These are phyloP conservation scores for Clarias platycephalus DNA, from an alignment of 2,797 vertebrate genomes.

Conservation along the genomic window DNA sequence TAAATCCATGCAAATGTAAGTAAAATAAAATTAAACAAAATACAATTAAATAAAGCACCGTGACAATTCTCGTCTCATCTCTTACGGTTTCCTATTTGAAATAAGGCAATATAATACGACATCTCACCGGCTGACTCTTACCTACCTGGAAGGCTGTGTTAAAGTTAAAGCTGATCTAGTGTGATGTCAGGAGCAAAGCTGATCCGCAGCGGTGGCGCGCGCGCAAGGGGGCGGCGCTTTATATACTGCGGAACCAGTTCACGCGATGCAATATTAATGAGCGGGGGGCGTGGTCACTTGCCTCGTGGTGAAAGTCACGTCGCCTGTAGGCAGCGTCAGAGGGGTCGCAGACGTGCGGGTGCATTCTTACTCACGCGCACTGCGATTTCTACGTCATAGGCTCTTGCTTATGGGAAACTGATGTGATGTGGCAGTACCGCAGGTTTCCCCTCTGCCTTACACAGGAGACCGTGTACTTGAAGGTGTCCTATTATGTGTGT, in stretches of 20 bases:
- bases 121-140: too few relatives aligned
- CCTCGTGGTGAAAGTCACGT: constrained; percentile 69
- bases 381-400: too few relatives aligned
- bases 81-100: not conserved
- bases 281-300: not conserved
- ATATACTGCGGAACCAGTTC: constrained; percentile 53
- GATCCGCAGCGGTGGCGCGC: constrained; percentile 60
- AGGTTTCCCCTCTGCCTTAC: not conserved
- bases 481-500: not conserved
- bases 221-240: constrained; percentile 50
- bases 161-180: constrained; percentile 3
- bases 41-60: not conserved
- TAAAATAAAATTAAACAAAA: too few relatives aligned
- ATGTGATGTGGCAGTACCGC: too few relatives aligned
- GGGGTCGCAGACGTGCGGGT: constrained; percentile 4
- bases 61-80: not conserved
- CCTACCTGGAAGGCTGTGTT: constrained; percentile 47
- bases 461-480: not conserved
- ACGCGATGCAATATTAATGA: constrained; percentile 45
- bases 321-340: constrained; percentile 30
- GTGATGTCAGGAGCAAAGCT: not conserved
- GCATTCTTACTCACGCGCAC: not conserved
- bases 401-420: not conserved
- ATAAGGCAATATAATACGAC: not conserved
- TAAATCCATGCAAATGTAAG: not conserved